These are phyloP conservation scores for Tympanuchus pallidicinctus DNA, from an alignment of 2,113 vertebrate species.

Conservation along the genomic window DNA sequence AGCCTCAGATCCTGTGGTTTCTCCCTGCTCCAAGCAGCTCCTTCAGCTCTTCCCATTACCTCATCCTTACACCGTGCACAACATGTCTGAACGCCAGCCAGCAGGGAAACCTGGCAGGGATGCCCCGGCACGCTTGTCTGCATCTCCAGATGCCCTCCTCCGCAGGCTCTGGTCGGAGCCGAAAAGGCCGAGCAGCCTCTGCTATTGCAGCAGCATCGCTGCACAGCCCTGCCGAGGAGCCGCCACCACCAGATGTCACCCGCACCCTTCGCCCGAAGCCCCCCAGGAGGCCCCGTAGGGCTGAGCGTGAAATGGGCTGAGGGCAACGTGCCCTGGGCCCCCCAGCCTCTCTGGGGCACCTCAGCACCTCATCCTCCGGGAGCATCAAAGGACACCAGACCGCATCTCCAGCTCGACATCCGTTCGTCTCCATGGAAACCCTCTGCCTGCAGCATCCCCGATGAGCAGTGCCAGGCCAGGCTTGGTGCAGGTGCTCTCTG, in stretches of 20 bases:
- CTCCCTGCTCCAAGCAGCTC: not conserved
- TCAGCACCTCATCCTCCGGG: rapidly evolving
- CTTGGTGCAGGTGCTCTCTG: not conserved
- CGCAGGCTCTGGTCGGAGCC: rapidly evolving
- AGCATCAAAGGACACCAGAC: rapidly evolving
- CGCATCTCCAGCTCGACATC: rapidly evolving
- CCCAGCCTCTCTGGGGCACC: rapidly evolving
- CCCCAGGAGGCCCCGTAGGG: not conserved
- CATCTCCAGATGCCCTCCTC: too few species aligned
- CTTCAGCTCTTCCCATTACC: not conserved
- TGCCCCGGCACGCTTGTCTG: not conserved
- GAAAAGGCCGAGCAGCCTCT: rapidly evolving
- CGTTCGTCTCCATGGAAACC: not conserved
- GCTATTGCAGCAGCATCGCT: rapidly evolving
- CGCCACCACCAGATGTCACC: slow-evolving; percentile 48
- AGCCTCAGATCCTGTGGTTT: not conserved
- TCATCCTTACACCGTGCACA: not conserved
- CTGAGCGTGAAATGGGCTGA: not conserved
- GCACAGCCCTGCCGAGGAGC: not conserved
- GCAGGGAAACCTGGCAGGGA: not conserved
- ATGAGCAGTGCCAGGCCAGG: rapidly evolving
- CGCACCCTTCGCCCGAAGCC: not conserved
- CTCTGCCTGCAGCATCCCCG: not conserved
- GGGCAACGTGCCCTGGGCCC: not conserved
- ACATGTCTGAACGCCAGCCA: not conserved